phyloP scores from a whole-genome alignment of 2,888 invertebrate species.

The Conops quadrifasciatus region DNA sequence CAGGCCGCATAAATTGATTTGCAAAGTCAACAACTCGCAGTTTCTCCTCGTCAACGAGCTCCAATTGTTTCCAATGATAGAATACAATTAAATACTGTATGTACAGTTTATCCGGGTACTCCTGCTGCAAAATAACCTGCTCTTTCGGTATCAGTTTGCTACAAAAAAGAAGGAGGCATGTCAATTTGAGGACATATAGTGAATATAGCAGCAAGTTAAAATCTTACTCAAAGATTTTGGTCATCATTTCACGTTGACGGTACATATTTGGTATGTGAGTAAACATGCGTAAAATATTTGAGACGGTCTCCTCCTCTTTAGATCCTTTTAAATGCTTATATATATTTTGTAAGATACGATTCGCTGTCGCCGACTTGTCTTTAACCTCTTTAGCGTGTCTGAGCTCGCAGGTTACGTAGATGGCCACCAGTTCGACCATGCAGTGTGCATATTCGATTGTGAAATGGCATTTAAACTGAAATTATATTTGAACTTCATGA shows the following conservation, averaged over 20 bases:
- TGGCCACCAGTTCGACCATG: slow-evolving; percentile 51
- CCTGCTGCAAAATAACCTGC: slow-evolving; percentile 44
- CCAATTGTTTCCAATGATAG: slow-evolving; percentile 52
- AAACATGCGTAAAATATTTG: slow-evolving; percentile 41
- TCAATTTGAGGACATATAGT: slow-evolving; percentile 9
- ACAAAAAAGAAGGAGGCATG: neutral
- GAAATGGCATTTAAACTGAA: neutral
- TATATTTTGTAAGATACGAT: slow-evolving; percentile 49
- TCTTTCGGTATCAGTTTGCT: slow-evolving; percentile 48
- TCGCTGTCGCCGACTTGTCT: slow-evolving; percentile 48
- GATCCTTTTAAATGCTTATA: slow-evolving; percentile 45
- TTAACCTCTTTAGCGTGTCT: slow-evolving; percentile 47
- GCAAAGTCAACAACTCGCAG: slow-evolving; percentile 50
- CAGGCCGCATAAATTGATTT: slow-evolving; percentile 52
- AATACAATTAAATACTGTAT: slow-evolving; percentile 56
- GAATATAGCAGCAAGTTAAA: neutral
- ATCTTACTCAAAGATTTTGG: slow-evolving; percentile 49
- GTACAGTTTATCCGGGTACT: slow-evolving; percentile 52
- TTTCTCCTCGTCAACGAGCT: slow-evolving; percentile 44
- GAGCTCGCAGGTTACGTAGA: slow-evolving; percentile 53
- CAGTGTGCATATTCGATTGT: slow-evolving; percentile 43
- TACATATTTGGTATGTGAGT: slow-evolving; percentile 52
- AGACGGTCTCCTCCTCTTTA: slow-evolving; percentile 35
- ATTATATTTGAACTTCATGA: slow-evolving; percentile 2
- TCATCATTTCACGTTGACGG: slow-evolving; percentile 49